Evolutionary conservation across 64 coral and sea anemone species (phyloP).

Genomic region (Stylophora pistillata): DNA sequence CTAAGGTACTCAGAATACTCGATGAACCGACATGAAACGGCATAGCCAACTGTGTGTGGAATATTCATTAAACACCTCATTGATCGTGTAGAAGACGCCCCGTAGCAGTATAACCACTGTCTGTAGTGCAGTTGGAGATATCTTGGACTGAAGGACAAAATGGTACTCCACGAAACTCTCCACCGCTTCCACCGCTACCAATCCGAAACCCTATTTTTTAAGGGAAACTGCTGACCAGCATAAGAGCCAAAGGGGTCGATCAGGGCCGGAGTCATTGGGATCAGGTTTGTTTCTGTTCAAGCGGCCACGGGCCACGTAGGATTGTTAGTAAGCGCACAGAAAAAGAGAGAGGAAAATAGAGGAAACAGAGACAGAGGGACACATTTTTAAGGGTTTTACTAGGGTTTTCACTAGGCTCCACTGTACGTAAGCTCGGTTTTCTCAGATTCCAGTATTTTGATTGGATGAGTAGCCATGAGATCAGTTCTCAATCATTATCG

Average conservation of each 20-base stretch:
- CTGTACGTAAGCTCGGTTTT: too few species aligned
- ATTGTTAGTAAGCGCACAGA: too few species aligned
- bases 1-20: constrained; percentile 72
- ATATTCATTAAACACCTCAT: neutral
- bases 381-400: too few species aligned
- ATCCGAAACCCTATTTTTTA: neutral
- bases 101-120: neutral
- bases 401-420: too few species aligned
- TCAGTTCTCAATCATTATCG: too few species aligned
- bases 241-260: neutral
- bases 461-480: too few species aligned
- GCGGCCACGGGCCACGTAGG: too few species aligned
- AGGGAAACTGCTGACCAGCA: too few species aligned
- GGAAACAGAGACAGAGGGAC: too few species aligned
- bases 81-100: neutral
- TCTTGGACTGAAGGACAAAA: neutral
- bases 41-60: neutral
- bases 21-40: constrained; percentile 54
- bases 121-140: neutral
- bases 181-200: neutral
- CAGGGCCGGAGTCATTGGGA: neutral
- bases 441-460: too few species aligned
- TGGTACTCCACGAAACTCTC: neutral
- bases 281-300: neutral
- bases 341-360: too few species aligned